phyloP scores from a whole-genome alignment of 2,888 invertebrate genomes.

The Bellardia bayeri region DNA sequence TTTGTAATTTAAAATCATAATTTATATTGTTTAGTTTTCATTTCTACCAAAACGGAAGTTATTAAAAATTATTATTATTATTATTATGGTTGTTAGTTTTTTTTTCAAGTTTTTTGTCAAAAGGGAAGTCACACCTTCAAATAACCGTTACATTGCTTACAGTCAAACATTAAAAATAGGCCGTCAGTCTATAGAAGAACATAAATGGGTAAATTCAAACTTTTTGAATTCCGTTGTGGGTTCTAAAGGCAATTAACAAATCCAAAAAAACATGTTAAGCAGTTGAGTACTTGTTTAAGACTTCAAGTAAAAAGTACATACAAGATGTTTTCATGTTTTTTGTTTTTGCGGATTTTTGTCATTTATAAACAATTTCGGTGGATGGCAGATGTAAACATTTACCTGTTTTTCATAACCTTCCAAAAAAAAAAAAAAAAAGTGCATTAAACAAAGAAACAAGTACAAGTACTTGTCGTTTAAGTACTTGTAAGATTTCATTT shows the following conservation, averaged over 20 bases:
- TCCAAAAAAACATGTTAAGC: constrained; percentile 14
- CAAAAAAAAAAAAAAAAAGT: constrained; percentile 13
- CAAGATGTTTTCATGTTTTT: constrained; percentile 15
- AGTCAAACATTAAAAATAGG: background rate
- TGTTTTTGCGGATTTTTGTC: background rate
- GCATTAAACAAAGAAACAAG: constrained; percentile 12
- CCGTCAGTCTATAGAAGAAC: constrained; percentile 19
- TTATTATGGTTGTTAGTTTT: background rate
- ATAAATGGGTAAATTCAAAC: constrained; percentile 27
- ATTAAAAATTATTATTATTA: constrained; percentile 41
- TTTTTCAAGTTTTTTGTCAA: background rate
- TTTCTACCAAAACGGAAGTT: constrained; percentile 46
- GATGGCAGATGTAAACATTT: background rate
- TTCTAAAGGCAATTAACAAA: constrained; percentile 31
- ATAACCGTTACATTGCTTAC: constrained; percentile 56
- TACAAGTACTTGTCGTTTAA: constrained; percentile 3
- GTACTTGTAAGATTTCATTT: constrained; percentile 69
- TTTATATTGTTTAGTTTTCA: background rate
- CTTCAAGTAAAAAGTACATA: constrained; percentile 4
- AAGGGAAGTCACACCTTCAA: constrained; percentile 70
- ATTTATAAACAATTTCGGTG: no score
- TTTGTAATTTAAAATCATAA: constrained; percentile 25
- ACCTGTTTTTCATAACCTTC: constrained; percentile 7
- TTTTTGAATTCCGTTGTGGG: constrained; percentile 6
- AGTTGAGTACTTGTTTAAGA: constrained; percentile 5